Evolutionary conservation across 2,888 invertebrate genomes (phyloP), one percentile per base, ranked within the genome.

Genomic region (Platerodrilus igneus): DNA sequence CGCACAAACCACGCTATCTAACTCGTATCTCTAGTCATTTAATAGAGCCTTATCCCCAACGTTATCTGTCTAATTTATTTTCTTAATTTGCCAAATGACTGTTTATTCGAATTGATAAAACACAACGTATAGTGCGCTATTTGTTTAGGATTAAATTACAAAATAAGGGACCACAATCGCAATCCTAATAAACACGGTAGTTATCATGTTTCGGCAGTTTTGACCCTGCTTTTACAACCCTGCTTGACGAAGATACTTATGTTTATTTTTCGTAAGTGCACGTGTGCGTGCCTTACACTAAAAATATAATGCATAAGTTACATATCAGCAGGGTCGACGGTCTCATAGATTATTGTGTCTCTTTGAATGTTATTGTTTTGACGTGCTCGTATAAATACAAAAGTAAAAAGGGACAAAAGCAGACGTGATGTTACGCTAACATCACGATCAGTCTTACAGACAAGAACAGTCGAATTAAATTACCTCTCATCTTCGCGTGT

Each of bases 131-230:
- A 29, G 21, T 20, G 11, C 46, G 45, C 28, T 59, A 58, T 60
- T 62, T 60, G 50, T 50, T 53, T 52, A 60, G 58, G 59, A 59
- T 59, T 58, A 56, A 17, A 21, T 32, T n/a, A n/a, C n/a, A n/a
- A n/a, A n/a, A n/a, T n/a, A n/a, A n/a, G n/a, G n/a, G n/a, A n/a
- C n/a, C n/a, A n/a, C n/a, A n/a, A n/a, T n/a, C 22, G 48, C 50
- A 56, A 59, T 59, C 59, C 59, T 45, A 50, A 48, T 41, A 51
- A 51, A n/a, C 55, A 51, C 25, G 50, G 55, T 51, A 51, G 54
- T 58, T 59, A 58, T 57, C 62, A 59, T 57, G 62, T 60, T 60
- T 56, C 58, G 53, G 59, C 58, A 50, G 52, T 61, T 60, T 48
- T 49, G 45, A 28, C 31, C 33, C 50, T 29, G 48, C 51, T 50